A percentile compares a stretch with the other conserved stretches of the same genome.
These are phyloP conservation scores for Oreonectes daqikongensis DNA, from an alignment of 2,797 vertebrate genomes.

Conservation along the genomic window DNA sequence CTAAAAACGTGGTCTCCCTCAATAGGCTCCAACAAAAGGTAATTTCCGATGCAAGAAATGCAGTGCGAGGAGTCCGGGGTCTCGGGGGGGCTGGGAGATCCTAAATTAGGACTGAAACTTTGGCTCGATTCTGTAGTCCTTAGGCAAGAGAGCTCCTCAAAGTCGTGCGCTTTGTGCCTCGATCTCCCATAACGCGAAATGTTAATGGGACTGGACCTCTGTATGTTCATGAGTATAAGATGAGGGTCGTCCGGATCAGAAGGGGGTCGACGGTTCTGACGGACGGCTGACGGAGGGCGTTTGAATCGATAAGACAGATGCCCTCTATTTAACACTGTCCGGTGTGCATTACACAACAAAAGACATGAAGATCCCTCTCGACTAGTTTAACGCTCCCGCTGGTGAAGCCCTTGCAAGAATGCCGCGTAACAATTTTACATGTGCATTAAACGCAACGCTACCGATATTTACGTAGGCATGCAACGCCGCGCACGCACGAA, in stretches of 20 bases:
- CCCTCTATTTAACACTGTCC: conserved; percentile 37
- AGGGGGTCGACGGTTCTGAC: conserved; percentile 36
- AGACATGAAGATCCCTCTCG: conserved; percentile 22
- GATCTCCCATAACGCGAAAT: conserved; percentile 98
- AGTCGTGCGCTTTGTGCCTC: conserved; percentile 98
- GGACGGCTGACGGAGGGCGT: neutral
- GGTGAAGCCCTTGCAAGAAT: neutral
- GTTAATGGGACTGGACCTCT: conserved; percentile 98
- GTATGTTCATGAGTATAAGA: conserved; percentile 99
- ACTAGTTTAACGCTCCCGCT: conserved; percentile 1
- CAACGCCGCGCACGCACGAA: conserved; percentile 20
- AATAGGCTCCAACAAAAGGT: conserved; percentile 98
- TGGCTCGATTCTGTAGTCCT: conserved; percentile 91
- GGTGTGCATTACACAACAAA: neutral
- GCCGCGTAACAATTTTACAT: neutral
- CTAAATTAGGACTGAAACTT: conserved; percentile 97
- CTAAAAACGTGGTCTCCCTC: conserved; percentile 98
- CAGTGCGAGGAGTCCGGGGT: conserved; percentile 98
- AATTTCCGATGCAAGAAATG: conserved; percentile 98
- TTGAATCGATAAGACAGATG: conserved; percentile 20
- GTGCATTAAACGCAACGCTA: conserved; percentile 13
- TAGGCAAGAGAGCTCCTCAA: conserved; percentile 92
- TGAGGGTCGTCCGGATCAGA: conserved; percentile 69
- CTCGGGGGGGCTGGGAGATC: conserved; percentile 97
- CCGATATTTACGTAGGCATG: neutral